These are phyloP conservation scores for Alethe castanea DNA, from an alignment of 2,113 vertebrate species.

Conservation along the genomic window DNA sequence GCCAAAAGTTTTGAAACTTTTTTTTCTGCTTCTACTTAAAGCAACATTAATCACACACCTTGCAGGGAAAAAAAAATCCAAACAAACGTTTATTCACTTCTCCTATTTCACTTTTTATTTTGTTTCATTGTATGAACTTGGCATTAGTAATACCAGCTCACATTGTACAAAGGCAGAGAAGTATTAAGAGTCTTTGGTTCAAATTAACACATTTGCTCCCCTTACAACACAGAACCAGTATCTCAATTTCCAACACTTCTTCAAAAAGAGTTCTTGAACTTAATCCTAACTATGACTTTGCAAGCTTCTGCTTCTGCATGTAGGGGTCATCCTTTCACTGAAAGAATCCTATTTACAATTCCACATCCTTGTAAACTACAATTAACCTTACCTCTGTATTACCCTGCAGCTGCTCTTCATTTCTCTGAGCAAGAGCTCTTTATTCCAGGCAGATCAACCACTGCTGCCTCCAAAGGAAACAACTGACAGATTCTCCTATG, in stretches of 20 bases:
- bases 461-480: not conserved
- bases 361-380: not conserved
- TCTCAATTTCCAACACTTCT: not conserved
- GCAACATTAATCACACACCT: not conserved
- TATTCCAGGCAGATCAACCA: not conserved
- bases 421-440: not conserved
- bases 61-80: not conserved
- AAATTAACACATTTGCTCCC: not conserved
- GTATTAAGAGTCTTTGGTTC: not conserved
- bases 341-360: not conserved
- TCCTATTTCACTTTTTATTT: not conserved
- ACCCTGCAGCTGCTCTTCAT: not conserved
- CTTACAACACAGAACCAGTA: not conserved
- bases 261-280: not conserved
- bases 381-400: not conserved
- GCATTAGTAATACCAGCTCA: not conserved
- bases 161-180: not conserved
- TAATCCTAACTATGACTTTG: not conserved
- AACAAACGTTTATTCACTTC: not conserved
- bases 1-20: rapidly evolving
- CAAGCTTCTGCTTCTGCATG: not conserved
- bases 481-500: not conserved
- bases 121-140: not conserved
- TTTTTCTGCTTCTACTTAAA: not conserved
- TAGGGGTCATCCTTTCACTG: not conserved